phyloP scores from a whole-genome alignment of 2,888 invertebrate genomes.

The Hyalella azteca region DNA sequence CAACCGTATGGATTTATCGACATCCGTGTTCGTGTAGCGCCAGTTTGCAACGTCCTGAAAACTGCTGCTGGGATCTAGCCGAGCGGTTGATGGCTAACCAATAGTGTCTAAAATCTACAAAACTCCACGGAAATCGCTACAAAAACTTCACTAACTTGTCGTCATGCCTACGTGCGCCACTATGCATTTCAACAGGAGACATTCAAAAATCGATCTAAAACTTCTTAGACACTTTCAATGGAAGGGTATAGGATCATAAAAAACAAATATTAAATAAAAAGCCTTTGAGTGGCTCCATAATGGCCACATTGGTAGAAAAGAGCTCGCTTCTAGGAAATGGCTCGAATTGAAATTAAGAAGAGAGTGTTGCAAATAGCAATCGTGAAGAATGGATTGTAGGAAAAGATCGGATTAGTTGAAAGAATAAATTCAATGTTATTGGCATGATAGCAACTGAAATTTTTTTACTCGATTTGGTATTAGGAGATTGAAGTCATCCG shows the following conservation, averaged over 20 bases:
- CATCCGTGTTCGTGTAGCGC: constrained; percentile 6
- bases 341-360: no score
- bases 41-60: not conserved
- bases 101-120: constrained; percentile 28
- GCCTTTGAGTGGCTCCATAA: not conserved
- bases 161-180: not conserved
- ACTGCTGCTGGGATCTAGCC: constrained; percentile 11
- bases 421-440: no score
- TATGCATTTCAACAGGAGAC: not conserved
- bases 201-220: not conserved
- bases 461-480: no score
- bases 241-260: no score
- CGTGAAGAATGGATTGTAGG: no score
- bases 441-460: no score
- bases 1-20: not conserved
- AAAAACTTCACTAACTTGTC: not conserved
- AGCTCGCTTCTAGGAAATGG: no score
- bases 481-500: no score
- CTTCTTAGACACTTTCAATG: no score
- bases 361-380: no score
- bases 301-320: no score
- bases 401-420: no score
- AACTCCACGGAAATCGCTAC: not conserved
- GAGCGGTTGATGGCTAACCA: constrained; percentile 21
- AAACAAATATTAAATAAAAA: not conserved